Percentiles rank a stretch among this genome's conserved stretches.
Evolutionary conservation across 2,797 vertebrate species (phyloP).

Genomic region (Cheirogaleus major): DNA sequence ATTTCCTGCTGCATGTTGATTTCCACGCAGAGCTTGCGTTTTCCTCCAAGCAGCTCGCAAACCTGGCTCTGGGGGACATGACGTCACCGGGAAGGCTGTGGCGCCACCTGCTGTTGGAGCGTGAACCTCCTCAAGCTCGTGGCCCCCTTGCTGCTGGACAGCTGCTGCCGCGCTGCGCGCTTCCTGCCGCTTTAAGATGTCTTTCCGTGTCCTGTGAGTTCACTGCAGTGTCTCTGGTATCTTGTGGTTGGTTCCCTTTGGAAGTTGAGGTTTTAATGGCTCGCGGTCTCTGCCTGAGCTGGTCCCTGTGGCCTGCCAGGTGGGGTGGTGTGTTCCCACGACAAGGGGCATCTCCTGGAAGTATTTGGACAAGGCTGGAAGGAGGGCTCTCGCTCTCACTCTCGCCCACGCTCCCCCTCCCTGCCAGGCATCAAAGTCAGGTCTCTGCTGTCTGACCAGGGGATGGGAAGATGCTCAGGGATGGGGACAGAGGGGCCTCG

Average conservation of each 20-base stretch:
- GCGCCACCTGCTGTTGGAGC: constrained; percentile 28
- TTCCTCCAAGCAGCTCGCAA: background rate
- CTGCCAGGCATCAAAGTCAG: background rate
- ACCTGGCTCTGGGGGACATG: background rate
- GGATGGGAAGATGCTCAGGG: rapidly evolving
- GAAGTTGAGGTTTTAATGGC: background rate
- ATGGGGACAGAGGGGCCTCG: background rate
- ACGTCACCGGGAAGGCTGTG: background rate
- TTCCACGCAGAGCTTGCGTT: background rate
- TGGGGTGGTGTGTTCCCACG: background rate
- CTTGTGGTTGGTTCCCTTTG: rapidly evolving
- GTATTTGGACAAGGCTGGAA: background rate
- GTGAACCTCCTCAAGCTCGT: rapidly evolving
- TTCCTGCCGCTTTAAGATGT: background rate
- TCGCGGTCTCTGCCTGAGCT: background rate
- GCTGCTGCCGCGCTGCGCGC: too few relatives aligned
- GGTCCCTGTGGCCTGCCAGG: background rate
- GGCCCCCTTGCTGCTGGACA: background rate
- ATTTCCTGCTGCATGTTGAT: background rate
- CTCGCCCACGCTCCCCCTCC: too few relatives aligned
- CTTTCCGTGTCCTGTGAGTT: background rate
- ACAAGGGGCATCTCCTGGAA: background rate
- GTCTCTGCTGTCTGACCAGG: background rate
- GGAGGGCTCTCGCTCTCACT: too few relatives aligned
- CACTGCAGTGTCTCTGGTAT: background rate